Percentiles rank a stretch among this genome's conserved stretches.
These are phyloP conservation scores for Spisula subtruncata DNA, from an alignment of 2,888 invertebrate genomes.

Conservation along the genomic window DNA sequence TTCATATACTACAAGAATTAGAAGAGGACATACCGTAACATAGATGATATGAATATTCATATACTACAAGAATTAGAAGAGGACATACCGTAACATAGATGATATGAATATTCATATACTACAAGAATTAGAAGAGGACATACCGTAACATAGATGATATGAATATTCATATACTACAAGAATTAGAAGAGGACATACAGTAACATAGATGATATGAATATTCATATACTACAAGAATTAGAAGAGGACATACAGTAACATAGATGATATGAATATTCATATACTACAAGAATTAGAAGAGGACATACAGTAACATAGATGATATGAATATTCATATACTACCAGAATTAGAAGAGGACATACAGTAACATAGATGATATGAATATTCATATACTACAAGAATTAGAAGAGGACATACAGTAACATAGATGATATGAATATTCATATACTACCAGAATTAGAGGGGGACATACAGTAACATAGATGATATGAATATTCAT, in stretches of 20 bases:
- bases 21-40: slow-evolving; percentile 68
- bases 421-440: slow-evolving; percentile 64
- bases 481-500: too few relatives aligned
- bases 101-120: slow-evolving; percentile 71
- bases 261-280: too few relatives aligned
- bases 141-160: too few relatives aligned
- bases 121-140: slow-evolving; percentile 70
- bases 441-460: slow-evolving; percentile 70
- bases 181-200: too few relatives aligned
- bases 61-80: too few relatives aligned
- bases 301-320: slow-evolving; percentile 61
- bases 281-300: too few relatives aligned
- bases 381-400: too few relatives aligned
- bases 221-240: slow-evolving; percentile 71
- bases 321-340: slow-evolving; percentile 71
- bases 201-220: slow-evolving; percentile 64
- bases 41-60: too few relatives aligned
- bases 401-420: too few relatives aligned
- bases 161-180: too few relatives aligned
- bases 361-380: too few relatives aligned
- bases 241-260: slow-evolving; percentile 68
- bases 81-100: slow-evolving; percentile 61
- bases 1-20: slow-evolving; percentile 71
- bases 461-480: slow-evolving; percentile 67
- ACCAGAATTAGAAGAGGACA: slow-evolving; percentile 69